phyloP scores from a whole-genome alignment of 2,888 invertebrate species.

The Hesperia comma region DNA sequence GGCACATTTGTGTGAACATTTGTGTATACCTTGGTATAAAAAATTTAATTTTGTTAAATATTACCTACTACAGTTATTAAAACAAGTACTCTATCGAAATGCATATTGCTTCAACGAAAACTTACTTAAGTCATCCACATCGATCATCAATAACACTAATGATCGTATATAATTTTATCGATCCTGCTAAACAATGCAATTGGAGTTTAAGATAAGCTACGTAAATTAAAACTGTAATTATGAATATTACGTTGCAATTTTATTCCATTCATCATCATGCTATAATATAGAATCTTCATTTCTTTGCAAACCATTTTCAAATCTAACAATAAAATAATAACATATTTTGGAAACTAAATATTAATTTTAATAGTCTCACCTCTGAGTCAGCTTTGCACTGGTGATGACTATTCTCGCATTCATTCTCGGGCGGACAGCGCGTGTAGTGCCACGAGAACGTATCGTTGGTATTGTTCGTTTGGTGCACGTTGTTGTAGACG shows the following conservation, averaged over 20 bases:
- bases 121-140: background rate
- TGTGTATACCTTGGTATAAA: background rate
- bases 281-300: too few species aligned
- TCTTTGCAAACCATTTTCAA: too few species aligned
- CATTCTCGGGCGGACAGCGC: slow-evolving; percentile 95
- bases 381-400: slow-evolving; percentile 94
- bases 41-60: background rate
- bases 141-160: background rate
- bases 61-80: slow-evolving; percentile 4
- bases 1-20: too few species aligned
- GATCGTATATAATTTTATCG: slow-evolving; percentile 13
- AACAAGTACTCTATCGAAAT: background rate
- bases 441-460: slow-evolving; percentile 94
- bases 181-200: background rate
- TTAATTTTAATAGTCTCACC: slow-evolving; percentile 49
- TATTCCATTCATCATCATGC: too few species aligned
- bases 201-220: background rate
- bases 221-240: background rate
- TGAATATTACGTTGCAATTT: background rate
- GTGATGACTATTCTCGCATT: slow-evolving; percentile 95
- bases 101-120: background rate
- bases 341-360: too few species aligned
- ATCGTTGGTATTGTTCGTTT: slow-evolving; percentile 71
- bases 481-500: slow-evolving; percentile 70
- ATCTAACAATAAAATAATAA: too few species aligned